Evolutionary conservation across 2,797 vertebrate species (phyloP).

Genomic region (Alouatta caraya): DNA sequence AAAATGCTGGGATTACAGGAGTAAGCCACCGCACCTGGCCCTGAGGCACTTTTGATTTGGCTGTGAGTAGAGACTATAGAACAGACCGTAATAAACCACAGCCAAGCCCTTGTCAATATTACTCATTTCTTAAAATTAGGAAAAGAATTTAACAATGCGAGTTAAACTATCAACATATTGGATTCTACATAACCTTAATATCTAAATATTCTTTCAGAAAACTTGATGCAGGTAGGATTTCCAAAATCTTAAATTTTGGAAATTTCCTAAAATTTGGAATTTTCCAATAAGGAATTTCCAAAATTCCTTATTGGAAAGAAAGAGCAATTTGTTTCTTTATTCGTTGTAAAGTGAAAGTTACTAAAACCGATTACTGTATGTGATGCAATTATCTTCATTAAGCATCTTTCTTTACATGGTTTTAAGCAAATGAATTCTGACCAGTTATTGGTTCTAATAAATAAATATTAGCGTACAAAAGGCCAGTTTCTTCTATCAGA

Average conservation of each 20-base stretch:
- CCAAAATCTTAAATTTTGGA: background rate
- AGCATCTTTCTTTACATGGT: background rate
- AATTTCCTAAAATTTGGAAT: background rate
- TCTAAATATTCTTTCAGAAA: background rate
- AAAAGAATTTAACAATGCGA: background rate
- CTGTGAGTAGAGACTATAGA: background rate
- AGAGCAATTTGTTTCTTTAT: background rate
- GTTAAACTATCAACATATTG: background rate
- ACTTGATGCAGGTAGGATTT: background rate
- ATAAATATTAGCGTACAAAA: background rate
- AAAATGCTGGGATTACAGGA: background rate
- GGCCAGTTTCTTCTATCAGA: background rate
- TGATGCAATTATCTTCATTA: background rate
- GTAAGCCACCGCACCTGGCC: background rate
- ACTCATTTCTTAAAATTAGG: background rate
- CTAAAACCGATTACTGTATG: background rate
- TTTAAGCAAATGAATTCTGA: conserved; percentile 12
- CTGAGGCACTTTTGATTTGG: rapidly evolving
- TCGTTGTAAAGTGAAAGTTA: background rate
- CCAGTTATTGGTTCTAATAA: background rate
- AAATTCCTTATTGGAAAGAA: background rate
- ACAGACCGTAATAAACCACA: background rate
- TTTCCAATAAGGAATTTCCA: background rate
- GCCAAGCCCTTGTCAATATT: background rate
- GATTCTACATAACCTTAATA: background rate